Percentiles rank a stretch among this genome's conserved stretches.
phyloP scores from a whole-genome alignment of 2,888 invertebrate species.

The Aleiodes alternator region DNA sequence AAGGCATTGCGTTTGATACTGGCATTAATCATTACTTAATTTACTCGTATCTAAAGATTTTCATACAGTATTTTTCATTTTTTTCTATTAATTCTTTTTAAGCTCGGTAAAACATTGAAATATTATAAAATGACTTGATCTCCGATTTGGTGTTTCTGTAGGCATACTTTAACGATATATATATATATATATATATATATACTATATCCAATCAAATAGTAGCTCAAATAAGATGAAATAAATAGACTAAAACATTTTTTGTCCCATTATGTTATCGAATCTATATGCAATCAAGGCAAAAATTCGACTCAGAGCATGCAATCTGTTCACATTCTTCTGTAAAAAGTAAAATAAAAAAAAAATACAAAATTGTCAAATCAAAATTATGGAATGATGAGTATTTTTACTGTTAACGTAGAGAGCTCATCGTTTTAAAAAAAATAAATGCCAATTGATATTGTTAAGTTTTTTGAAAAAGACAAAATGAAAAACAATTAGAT shows the following conservation, averaged over 20 bases:
- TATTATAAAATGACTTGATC: slow-evolving; percentile 17
- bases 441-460: background rate
- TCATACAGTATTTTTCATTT: background rate
- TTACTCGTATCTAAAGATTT: background rate
- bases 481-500: slow-evolving; percentile 53
- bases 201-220: too few relatives aligned
- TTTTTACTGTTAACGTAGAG: background rate
- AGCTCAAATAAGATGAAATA: background rate
- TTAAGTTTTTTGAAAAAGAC: slow-evolving; percentile 32
- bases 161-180: slow-evolving; percentile 10
- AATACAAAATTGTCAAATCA: slow-evolving; percentile 12
- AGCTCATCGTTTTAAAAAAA: background rate
- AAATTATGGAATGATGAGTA: slow-evolving; percentile 29
- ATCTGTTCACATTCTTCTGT: slow-evolving; percentile 70
- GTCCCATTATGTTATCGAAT: slow-evolving; percentile 63
- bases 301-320: slow-evolving; percentile 69
- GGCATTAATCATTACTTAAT: slow-evolving; percentile 27
- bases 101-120: slow-evolving; percentile 22
- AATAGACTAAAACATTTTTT: slow-evolving; percentile 61
- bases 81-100: background rate
- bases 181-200: background rate
- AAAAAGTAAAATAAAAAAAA: slow-evolving; percentile 56
- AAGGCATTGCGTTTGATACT: slow-evolving; percentile 68
- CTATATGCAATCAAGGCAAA: slow-evolving; percentile 66
- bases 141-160: slow-evolving; percentile 31